phyloP scores from a whole-genome alignment of 35 echinoderm and acorn worm species.

The Holothuria glaberrima region DNA sequence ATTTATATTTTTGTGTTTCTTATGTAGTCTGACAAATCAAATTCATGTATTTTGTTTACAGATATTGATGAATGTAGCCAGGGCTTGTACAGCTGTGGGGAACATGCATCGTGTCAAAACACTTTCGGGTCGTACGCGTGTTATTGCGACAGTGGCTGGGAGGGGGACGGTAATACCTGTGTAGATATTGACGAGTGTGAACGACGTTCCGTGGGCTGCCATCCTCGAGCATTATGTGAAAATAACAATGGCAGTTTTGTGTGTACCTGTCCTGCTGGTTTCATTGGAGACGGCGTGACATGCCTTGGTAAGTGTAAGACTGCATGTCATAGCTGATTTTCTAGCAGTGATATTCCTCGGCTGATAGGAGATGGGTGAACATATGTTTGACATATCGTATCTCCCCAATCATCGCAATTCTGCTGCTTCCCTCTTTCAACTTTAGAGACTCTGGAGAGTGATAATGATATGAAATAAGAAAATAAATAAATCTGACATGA shows the following conservation, averaged over 20 bases:
- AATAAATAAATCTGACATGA: too few relatives aligned
- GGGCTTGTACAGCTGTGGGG: constrained; percentile 57
- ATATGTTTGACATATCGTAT: too few relatives aligned
- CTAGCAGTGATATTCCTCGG: too few relatives aligned
- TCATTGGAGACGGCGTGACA: constrained; percentile 69
- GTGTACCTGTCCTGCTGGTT: constrained; percentile 67
- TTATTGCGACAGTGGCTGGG: constrained; percentile 67
- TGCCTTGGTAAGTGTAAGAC: constrained; percentile 65
- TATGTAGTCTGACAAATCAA: too few relatives aligned
- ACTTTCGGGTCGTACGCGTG: constrained; percentile 67
- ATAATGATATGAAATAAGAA: too few relatives aligned
- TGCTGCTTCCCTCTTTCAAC: too few relatives aligned
- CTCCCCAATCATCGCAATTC: too few relatives aligned
- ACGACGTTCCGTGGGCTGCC: constrained; percentile 11
- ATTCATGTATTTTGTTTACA: neutral
- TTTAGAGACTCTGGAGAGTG: too few relatives aligned
- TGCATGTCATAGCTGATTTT: too few relatives aligned
- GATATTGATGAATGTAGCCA: constrained; percentile 84
- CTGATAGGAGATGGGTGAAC: too few relatives aligned
- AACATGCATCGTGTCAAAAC: constrained; percentile 68
- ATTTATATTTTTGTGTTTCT: too few relatives aligned
- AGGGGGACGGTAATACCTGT: constrained; percentile 54
- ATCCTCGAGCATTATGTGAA: constrained; percentile 71
- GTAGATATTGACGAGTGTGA: constrained; percentile 82
- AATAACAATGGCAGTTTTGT: constrained; percentile 72